Conservation (phyloP, 2,888 invertebrate genomes). For the Campoletis raptor region DNA sequence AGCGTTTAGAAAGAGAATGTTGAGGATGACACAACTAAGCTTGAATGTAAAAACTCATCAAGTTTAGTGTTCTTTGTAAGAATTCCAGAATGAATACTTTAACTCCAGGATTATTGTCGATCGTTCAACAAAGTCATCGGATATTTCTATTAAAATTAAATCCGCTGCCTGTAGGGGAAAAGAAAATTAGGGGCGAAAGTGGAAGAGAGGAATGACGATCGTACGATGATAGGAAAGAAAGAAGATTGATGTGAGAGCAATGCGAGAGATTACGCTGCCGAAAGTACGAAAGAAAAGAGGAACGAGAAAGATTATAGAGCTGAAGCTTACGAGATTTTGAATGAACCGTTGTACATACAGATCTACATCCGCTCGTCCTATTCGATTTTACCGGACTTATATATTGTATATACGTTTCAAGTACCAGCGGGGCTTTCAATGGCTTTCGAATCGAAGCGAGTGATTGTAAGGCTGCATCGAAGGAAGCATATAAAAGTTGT, state of each 20-base stretch:
- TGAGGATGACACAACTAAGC: background rate
- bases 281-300: slow-evolving; percentile 34
- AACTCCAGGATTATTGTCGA: background rate
- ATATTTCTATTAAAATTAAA: background rate
- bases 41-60: background rate
- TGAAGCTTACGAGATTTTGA: slow-evolving; percentile 48
- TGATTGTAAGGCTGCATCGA: slow-evolving; percentile 26
- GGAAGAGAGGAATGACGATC: slow-evolving; percentile 13
- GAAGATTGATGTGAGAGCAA: slow-evolving; percentile 33
- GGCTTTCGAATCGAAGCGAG: slow-evolving; percentile 15
- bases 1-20: background rate
- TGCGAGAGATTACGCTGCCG: slow-evolving; percentile 44
- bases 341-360: slow-evolving; percentile 28
- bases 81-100: background rate
- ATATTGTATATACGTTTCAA: slow-evolving; percentile 18
- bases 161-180: background rate
- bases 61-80: background rate
- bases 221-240: slow-evolving; percentile 2
- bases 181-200: background rate
- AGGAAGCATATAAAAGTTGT: slow-evolving; percentile 28
- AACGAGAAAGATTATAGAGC: slow-evolving; percentile 49
- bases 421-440: background rate
- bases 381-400: slow-evolving; percentile 36
- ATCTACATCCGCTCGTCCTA: slow-evolving; percentile 21
- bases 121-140: background rate